Evolutionary conservation across 2,797 vertebrate species (phyloP).

Genomic region (Mus minutoides): DNA sequence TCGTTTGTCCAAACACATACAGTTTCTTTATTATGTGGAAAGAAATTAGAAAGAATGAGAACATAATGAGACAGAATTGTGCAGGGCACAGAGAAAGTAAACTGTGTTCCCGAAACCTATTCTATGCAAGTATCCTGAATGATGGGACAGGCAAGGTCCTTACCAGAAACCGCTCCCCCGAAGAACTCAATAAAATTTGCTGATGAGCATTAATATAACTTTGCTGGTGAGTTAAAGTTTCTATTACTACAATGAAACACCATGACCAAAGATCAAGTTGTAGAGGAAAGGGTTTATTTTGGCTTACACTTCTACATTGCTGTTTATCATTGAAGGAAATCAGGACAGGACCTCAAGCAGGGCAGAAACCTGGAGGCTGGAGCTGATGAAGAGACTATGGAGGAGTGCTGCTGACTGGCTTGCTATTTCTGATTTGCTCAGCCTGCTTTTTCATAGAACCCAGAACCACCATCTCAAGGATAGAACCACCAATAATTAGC

Average conservation of each 20-base stretch:
- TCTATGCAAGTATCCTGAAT: background rate
- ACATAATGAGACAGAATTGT: background rate
- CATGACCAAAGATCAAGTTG: background rate
- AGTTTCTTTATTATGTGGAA: constrained; percentile 32
- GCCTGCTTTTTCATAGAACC: background rate
- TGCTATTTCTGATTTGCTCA: background rate
- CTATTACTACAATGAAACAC: background rate
- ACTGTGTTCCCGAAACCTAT: constrained; percentile 22
- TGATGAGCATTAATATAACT: background rate
- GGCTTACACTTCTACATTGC: background rate
- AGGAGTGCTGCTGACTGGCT: background rate
- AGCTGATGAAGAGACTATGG: background rate
- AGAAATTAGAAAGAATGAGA: constrained; percentile 28
- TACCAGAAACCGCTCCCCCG: background rate
- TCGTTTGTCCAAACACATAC: constrained; percentile 21
- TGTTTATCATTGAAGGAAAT: background rate
- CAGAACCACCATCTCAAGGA: background rate
- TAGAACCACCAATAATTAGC: background rate
- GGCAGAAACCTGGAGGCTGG: background rate
- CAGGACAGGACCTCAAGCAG: background rate
- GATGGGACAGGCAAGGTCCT: background rate
- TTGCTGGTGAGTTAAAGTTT: background rate
- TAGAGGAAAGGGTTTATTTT: background rate
- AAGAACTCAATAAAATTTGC: background rate
- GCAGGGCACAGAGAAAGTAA: background rate